Percentiles rank a stretch among this genome's conserved stretches.
Evolutionary conservation across 2,888 invertebrate species (phyloP).

Genomic region (Phyllotreta cruciferae): DNA sequence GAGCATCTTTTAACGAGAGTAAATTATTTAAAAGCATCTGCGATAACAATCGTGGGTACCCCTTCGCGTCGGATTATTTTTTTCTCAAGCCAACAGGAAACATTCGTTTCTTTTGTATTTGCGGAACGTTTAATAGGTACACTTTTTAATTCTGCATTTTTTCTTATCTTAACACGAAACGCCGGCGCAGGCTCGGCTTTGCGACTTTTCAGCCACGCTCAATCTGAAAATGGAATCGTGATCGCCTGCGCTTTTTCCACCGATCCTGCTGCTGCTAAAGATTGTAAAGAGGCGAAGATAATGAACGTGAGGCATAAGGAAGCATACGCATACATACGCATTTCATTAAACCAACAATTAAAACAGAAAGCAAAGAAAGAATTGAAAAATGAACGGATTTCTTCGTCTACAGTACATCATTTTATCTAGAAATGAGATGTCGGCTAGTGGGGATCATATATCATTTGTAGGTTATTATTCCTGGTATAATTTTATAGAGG

Average conservation of each 20-base stretch:
- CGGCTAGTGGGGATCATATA: conserved; percentile 12
- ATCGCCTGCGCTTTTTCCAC: too few relatives aligned
- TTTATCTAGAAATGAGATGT: conserved; percentile 21
- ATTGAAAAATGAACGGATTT: too few relatives aligned
- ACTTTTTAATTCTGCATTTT: conserved; percentile 7
- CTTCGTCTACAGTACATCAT: conserved; percentile 1
- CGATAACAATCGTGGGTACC: conserved; percentile 15
- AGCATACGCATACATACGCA: too few relatives aligned
- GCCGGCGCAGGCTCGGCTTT: neutral
- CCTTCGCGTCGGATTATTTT: conserved; percentile 5
- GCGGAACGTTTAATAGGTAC: conserved; percentile 2
- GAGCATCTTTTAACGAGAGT: conserved; percentile 8
- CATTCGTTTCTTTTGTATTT: conserved; percentile 16
- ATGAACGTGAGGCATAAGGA: too few relatives aligned
- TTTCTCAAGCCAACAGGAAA: conserved; percentile 13
- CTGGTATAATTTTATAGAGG: conserved; percentile 3
- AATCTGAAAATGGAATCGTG: too few relatives aligned
- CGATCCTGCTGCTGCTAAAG: too few relatives aligned
- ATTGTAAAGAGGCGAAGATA: too few relatives aligned
- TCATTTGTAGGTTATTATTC: conserved; percentile 19
- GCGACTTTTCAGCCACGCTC: too few relatives aligned
- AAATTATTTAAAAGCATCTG: conserved; percentile 9
- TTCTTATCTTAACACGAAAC: conserved; percentile 13
- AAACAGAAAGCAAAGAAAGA: too few relatives aligned
- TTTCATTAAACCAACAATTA: too few relatives aligned